Conservation (phyloP, 2,113 vertebrate species). For the Catagonus wagneri region DNA sequence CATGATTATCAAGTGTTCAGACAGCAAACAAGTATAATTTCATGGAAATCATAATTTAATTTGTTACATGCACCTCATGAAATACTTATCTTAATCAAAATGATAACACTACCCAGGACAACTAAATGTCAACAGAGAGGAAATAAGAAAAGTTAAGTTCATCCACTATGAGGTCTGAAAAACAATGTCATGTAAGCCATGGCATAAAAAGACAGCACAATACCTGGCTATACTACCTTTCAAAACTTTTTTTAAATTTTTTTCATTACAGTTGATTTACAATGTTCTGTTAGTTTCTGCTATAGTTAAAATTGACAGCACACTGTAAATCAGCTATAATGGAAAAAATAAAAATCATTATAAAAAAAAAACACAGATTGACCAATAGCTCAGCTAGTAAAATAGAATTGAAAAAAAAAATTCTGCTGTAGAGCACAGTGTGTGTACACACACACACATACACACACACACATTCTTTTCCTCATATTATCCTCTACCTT, state of each 20-base stretch:
- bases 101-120: background rate
- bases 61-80: background rate
- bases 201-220: background rate
- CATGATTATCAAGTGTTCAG: background rate
- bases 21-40: background rate
- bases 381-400: no score
- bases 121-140: background rate
- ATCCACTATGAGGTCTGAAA: background rate
- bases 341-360: no score
- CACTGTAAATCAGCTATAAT: no score
- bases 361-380: no score
- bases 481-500: no score
- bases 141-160: conserved; percentile 13
- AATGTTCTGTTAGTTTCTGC: no score
- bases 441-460: no score
- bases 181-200: background rate
- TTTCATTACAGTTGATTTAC: no score
- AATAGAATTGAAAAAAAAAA: no score
- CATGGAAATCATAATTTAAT: background rate
- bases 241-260: background rate
- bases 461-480: no score
- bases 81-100: conserved; percentile 31
- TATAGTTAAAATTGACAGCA: no score
- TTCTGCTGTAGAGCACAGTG: no score
- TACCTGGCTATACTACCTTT: background rate